phyloP scores from a whole-genome alignment of 2,113 vertebrate species.

The Pimephales promelas region DNA sequence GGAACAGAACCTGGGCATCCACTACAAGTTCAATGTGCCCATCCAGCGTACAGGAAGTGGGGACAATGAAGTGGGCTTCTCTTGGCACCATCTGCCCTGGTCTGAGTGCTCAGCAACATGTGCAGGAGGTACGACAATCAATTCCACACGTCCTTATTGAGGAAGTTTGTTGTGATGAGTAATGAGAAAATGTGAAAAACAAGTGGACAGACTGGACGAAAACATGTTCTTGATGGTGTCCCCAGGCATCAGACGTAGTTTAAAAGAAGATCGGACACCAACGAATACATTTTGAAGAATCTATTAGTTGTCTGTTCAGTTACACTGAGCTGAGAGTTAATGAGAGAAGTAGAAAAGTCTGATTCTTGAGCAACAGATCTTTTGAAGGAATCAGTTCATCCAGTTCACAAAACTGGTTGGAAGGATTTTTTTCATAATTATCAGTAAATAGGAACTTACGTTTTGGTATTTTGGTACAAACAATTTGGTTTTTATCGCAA shows the following conservation, averaged over 20 bases:
- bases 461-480: background rate
- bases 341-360: background rate
- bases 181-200: background rate
- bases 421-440: background rate
- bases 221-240: conserved; percentile 1
- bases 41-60: conserved; percentile 94
- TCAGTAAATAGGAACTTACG: background rate
- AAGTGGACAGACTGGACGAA: background rate
- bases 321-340: background rate
- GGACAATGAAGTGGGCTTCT: conserved; percentile 95
- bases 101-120: conserved; percentile 96
- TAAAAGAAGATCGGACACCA: background rate
- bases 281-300: background rate
- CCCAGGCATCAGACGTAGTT: background rate
- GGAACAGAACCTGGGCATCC: conserved; percentile 95
- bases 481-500: too few relatives aligned
- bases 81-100: conserved; percentile 93
- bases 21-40: conserved; percentile 95
- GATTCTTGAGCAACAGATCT: background rate
- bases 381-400: background rate
- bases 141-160: background rate
- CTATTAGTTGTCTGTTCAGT: background rate
- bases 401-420: background rate
- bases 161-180: background rate
- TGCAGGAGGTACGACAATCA: conserved; percentile 84